These are phyloP conservation scores for Sander vitreus DNA, from an alignment of 2,113 vertebrate genomes.

Conservation along the genomic window DNA sequence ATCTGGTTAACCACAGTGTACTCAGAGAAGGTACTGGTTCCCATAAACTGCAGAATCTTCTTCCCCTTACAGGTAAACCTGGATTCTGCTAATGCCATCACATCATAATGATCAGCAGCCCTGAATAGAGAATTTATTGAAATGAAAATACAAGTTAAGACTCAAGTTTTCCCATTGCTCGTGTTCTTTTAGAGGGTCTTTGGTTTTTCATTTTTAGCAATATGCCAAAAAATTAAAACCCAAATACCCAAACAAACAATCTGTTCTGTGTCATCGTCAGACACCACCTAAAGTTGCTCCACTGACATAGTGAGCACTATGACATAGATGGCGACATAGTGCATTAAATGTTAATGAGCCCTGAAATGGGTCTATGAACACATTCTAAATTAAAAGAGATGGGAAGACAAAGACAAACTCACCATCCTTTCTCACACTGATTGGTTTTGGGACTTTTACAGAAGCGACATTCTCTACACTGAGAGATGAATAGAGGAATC, in stretches of 20 bases:
- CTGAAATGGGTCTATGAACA: neutral
- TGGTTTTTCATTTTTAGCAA: neutral
- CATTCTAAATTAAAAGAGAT: neutral
- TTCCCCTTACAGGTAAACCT: conserved; percentile 87
- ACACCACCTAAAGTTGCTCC: neutral
- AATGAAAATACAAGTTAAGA: neutral
- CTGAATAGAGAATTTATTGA: conserved; percentile 47
- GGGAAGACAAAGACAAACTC: conserved; percentile 25
- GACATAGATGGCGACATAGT: neutral
- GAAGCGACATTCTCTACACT: conserved; percentile 86
- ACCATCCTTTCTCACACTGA: conserved; percentile 86
- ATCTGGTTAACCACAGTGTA: conserved; percentile 88
- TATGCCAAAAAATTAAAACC: neutral
- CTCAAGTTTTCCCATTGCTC: neutral
- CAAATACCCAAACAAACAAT: neutral
- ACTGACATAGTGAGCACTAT: neutral
- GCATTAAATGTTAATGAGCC: neutral
- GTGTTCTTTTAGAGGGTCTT: neutral
- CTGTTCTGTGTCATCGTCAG: neutral
- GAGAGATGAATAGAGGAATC: conserved; percentile 86
- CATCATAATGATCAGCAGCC: conserved; percentile 46
- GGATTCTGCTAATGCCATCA: conserved; percentile 80
- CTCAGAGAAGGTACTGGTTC: conserved; percentile 89
- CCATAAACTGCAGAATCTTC: conserved; percentile 85
- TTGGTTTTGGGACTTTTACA: conserved; percentile 87